Evolutionary conservation across 2,888 invertebrate genomes (phyloP), one percentile per base, ranked within the genome.

Genomic region (Trisateles emortualis): DNA sequence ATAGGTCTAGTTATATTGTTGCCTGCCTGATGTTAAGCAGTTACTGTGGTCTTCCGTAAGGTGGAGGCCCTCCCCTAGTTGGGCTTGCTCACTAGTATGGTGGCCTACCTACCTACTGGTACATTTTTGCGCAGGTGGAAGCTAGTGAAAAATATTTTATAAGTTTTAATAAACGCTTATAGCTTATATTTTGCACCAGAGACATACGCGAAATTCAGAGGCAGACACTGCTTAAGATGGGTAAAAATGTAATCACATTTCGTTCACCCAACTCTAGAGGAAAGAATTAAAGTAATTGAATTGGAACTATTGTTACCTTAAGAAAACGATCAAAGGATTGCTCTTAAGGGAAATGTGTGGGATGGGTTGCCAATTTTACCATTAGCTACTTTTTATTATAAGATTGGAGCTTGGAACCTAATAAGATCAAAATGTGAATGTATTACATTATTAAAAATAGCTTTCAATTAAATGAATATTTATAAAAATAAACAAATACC

Each of bases 161-260:
- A n/a, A 16, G 38, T 48, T 22, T 26, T 17, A 16, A 9, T 11
- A 36, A 46, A 11, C 62, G 56, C 56, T 52, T 1, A 0, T 17
- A 44, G 24, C 42, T 54, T 19, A 3, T 26, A 3, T 0, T 22
- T 46, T 5, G 29, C 32, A 14, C 13, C 8, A 3, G 5, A 22
- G 10, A 44, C 38, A 50, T 38, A 41, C 51, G 59, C 56, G 10
- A 24, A 45, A 64, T 52, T 54, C 62, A 59, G 36, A 22, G 24
- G 32, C 59, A 43, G 62, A 41, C 59, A 70, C 62, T 62, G 59
- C 71, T 67, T 55, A 55, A 50, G 58, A 59, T 45, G 56, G 46
- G 62, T 48, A 43, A 59, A 70, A 62, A 50, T 42, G 59, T 70
- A 71, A 69, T 67, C 68, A 64, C 71, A 64, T 70, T 64, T 62